Conservation (phyloP, 2,113 vertebrate genomes). For the Serilophus lunatus region DNA sequence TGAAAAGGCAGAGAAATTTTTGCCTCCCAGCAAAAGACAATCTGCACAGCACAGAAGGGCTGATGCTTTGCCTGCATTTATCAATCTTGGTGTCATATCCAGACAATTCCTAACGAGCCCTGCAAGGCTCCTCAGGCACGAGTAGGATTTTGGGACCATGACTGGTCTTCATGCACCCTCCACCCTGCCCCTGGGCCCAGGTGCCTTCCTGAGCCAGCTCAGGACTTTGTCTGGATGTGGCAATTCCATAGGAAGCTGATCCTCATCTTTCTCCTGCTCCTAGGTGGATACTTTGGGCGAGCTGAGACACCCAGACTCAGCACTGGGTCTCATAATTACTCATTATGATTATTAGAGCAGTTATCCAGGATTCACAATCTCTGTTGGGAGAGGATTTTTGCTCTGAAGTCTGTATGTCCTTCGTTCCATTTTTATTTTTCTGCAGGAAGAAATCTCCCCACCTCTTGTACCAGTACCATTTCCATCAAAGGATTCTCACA, state of each 20-base stretch:
- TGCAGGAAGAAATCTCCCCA: neutral
- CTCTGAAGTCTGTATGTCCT: neutral
- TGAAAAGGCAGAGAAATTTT: neutral
- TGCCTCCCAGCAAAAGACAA: neutral
- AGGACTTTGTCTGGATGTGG: neutral
- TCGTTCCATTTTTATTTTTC: neutral
- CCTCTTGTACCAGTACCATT: neutral
- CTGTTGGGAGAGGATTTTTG: neutral
- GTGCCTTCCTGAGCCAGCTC: neutral
- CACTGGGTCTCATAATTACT: neutral
- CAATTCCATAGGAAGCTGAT: accelerated
- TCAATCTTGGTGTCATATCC: neutral
- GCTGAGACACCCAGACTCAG: neutral
- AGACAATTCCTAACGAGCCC: neutral
- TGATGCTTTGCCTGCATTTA: neutral
- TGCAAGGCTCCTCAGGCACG: neutral
- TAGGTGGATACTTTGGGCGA: neutral
- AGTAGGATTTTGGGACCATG: neutral
- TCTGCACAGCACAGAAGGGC: neutral
- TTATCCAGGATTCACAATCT: neutral
- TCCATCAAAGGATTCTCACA: neutral
- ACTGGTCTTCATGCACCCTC: neutral
- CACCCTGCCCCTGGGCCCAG: too few species aligned
- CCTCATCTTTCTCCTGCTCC: neutral
- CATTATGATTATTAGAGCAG: neutral